A percentile compares a stretch with the other conserved stretches of the same genome.
Evolutionary conservation across 2,113 vertebrate species (phyloP).

Genomic region (Trichechus manatus): DNA sequence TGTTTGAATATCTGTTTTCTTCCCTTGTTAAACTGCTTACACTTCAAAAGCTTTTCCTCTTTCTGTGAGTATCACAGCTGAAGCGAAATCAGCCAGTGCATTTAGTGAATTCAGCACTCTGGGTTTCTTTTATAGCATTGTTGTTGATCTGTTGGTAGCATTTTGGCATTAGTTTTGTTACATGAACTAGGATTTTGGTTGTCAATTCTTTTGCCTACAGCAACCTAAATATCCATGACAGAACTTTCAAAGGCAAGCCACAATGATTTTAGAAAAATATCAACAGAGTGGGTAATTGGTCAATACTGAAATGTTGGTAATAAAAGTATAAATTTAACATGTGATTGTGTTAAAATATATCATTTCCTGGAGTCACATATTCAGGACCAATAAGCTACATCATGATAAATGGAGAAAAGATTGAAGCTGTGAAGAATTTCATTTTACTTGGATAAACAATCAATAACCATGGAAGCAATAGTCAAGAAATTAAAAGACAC

Average conservation of each 20-base stretch:
- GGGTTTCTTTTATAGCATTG: conserved; percentile 66
- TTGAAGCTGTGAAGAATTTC: too few relatives aligned
- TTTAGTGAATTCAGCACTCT: conserved; percentile 77
- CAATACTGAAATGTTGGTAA: conserved; percentile 2
- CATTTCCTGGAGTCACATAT: neutral
- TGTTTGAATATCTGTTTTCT: conserved; percentile 78
- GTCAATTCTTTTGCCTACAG: neutral
- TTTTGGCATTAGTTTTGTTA: conserved; percentile 69
- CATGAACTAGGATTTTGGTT: conserved; percentile 11
- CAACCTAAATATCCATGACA: neutral
- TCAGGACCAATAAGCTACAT: neutral
- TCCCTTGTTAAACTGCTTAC: conserved; percentile 78
- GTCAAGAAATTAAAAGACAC: too few relatives aligned
- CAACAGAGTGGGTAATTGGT: neutral
- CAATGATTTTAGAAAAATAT: conserved; percentile 47
- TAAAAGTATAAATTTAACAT: conserved; percentile 19
- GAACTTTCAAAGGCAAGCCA: conserved; percentile 3
- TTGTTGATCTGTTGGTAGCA: conserved; percentile 63
- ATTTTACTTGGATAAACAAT: too few relatives aligned
- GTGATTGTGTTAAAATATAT: neutral
- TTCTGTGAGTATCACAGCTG: conserved; percentile 81
- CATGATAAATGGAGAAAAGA: too few relatives aligned
- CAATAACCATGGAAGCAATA: too few relatives aligned
- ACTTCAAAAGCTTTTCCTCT: conserved; percentile 85
- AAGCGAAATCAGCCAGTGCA: conserved; percentile 69